Base-by-base conservation (phyloP, 1,140 invertebrate genomes). In the Brachionus rubens region DNA sequence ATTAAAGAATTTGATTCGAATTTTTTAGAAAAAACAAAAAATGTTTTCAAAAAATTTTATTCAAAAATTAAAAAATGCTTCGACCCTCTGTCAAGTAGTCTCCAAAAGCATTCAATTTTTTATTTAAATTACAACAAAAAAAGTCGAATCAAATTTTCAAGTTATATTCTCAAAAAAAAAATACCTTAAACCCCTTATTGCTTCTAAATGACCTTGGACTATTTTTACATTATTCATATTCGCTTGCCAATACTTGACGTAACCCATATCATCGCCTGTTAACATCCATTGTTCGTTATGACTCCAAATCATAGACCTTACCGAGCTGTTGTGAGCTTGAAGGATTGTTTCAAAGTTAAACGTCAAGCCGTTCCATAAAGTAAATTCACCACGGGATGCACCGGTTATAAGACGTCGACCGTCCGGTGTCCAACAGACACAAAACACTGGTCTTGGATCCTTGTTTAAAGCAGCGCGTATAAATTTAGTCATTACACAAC, bases 171-270 rank as follows among this genome's bases (percentile, higher is more conserved):
- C 46, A 36, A 33, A 72, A 33, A 72, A 33, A 48, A 72, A 56
- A 36, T 80, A 96, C 92, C 92, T 94, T 87, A 99, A 91, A 86
- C 94, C 96, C 84, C 97, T 89, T 80, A 99, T 91, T 77, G 97
- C 91, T 88, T 99, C 97, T 89, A 99, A 98, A 86, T 99, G 97
- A 36, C 95, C 97, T 87, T 98, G 96, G 88, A 96, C 99, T 94
- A 99, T 98, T 89, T 99, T 98, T 19, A 99, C 97, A 87, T 99
- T 99, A 87, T 99, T 99, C 96, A 99, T 99, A 86, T 99, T 99
- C 79, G 94, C 95, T 88, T 99, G 97, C 97, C 97, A 99, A 87
- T 99, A 99, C 82, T 99, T 99, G 48, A 99, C 93, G 83, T 93
- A 99, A 36, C 97, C 97, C 52, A 91, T 90, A 83, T 99, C 94